phyloP scores from a whole-genome alignment of 2,888 invertebrate genomes.

The Sclerodermus sp. region DNA sequence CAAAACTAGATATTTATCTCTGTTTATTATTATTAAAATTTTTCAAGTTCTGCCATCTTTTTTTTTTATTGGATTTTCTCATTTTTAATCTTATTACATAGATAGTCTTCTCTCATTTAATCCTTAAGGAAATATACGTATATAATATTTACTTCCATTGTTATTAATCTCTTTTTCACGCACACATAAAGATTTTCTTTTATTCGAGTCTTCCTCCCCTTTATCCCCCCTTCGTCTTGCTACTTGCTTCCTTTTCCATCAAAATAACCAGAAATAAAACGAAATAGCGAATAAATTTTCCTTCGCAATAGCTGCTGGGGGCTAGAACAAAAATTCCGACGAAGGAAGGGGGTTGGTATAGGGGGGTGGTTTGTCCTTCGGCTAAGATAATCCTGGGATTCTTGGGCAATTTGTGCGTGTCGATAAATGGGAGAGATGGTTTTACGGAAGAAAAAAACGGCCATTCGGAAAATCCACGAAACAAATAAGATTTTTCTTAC shows the following conservation, averaged over 20 bases:
- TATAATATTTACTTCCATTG: constrained; percentile 12
- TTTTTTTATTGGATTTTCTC: background rate
- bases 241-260: no score
- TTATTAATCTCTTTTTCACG: constrained; percentile 13
- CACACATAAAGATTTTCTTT: no score
- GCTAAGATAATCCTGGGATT: constrained; percentile 5
- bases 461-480: no score
- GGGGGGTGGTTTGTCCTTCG: constrained; percentile 4
- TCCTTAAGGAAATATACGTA: constrained; percentile 33
- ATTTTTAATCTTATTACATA: constrained; percentile 1
- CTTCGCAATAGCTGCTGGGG: no score
- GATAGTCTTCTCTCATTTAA: constrained; percentile 10
- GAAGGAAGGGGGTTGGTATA: background rate
- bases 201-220: no score
- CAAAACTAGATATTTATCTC: constrained; percentile 43
- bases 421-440: constrained; percentile 3
- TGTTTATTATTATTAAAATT: constrained; percentile 10
- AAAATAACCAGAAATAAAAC: no score
- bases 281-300: no score
- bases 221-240: no score
- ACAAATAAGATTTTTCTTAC: no score
- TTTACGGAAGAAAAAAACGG: no score
- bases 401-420: constrained; percentile 20
- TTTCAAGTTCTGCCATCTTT: background rate
- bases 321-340: no score